These are phyloP conservation scores for Hyperopisus bebe DNA, from an alignment of 2,113 vertebrate genomes.

Conservation along the genomic window DNA sequence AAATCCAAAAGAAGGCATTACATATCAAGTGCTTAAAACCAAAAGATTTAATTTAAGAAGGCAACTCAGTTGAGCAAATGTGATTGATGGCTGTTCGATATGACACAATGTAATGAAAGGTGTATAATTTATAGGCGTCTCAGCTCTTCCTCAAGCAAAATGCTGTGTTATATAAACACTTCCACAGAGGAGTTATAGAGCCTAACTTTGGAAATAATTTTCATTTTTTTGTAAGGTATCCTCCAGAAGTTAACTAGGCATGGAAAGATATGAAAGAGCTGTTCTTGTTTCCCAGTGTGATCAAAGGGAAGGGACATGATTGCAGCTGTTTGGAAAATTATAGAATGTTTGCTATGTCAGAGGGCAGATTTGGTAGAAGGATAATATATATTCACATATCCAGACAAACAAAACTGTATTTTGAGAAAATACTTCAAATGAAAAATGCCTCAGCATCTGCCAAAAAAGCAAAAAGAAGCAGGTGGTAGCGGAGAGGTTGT, in stretches of 20 bases:
- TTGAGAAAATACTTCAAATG: neutral
- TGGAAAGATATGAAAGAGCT: neutral
- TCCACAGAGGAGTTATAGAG: neutral
- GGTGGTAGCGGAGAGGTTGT: constrained; percentile 6
- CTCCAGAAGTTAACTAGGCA: neutral
- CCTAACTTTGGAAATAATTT: neutral
- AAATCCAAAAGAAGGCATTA: neutral
- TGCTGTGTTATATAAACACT: neutral
- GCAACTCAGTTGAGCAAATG: neutral
- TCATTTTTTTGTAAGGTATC: neutral
- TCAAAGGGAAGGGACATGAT: neutral
- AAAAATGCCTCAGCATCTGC: neutral
- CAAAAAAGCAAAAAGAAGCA: constrained; percentile 16
- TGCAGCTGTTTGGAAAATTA: neutral
- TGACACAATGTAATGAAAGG: neutral
- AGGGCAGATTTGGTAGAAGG: neutral
- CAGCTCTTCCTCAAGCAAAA: neutral
- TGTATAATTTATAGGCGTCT: neutral
- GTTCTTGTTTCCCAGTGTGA: neutral
- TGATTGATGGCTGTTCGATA: neutral
- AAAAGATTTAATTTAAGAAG: neutral
- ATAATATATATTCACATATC: neutral
- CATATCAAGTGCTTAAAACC: constrained; percentile 1
- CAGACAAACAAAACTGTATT: neutral
- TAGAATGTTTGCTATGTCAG: neutral